Evolutionary conservation across 2,888 invertebrate genomes (phyloP).

Genomic region (Latrodectus elegans): DNA sequence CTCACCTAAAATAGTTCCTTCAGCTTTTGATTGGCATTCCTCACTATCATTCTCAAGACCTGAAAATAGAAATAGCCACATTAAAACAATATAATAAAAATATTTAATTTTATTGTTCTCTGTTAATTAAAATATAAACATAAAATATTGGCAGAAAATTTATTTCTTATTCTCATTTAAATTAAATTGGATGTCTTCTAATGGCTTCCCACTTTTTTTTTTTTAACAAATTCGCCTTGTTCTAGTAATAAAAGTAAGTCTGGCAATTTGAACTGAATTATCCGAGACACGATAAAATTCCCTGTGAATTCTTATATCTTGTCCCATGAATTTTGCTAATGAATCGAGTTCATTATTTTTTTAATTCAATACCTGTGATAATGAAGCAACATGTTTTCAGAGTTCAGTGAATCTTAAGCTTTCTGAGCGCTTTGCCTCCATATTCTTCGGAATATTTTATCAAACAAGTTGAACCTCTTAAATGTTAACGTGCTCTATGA

Average conservation of each 20-base stretch:
- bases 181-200: background rate
- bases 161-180: background rate
- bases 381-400: background rate
- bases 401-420: background rate
- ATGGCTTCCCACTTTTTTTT: background rate
- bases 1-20: too few species aligned
- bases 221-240: background rate
- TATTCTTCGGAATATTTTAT: background rate
- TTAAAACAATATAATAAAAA: too few species aligned
- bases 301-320: constrained; percentile 9
- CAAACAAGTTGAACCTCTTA: background rate
- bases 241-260: background rate
- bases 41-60: too few species aligned
- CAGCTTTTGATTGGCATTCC: too few species aligned
- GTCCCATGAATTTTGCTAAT: background rate
- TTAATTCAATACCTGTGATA: constrained; percentile 3
- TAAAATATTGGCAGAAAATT: too few species aligned
- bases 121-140: too few species aligned
- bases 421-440: background rate
- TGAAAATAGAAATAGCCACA: too few species aligned
- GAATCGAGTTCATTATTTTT: constrained; percentile 6
- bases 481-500: background rate
- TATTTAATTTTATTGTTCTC: too few species aligned
- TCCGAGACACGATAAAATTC: background rate
- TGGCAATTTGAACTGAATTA: background rate